phyloP scores from a whole-genome alignment of 2,113 vertebrate species.

The Thomomys bottae region DNA sequence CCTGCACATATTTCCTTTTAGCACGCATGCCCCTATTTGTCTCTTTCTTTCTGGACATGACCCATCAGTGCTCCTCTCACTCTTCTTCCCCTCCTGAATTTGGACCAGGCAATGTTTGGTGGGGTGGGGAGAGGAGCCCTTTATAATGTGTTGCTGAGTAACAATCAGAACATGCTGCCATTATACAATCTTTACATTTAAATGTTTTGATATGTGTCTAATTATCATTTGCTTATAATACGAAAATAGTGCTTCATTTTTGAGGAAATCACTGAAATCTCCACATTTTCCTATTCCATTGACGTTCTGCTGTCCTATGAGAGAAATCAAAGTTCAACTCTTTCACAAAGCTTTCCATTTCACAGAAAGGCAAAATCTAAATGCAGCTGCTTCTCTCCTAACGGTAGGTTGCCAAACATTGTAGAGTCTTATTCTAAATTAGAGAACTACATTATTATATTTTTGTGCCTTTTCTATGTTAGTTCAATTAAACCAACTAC shows the following conservation, averaged over 20 bases:
- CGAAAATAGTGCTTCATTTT: constrained; percentile 62
- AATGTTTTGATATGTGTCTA: constrained; percentile 60
- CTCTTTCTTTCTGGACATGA: constrained; percentile 48
- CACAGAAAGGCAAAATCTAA: constrained; percentile 48
- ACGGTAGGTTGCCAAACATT: constrained; percentile 63
- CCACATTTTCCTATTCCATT: constrained; percentile 49
- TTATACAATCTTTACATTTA: constrained; percentile 53
- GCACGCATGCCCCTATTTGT: too few relatives aligned
- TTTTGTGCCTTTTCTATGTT: neutral
- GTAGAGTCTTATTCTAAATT: neutral
- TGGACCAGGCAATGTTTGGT: constrained; percentile 66
- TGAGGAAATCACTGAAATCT: constrained; percentile 45
- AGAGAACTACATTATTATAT: neutral
- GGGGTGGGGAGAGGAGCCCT: constrained; percentile 65
- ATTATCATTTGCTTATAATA: constrained; percentile 57
- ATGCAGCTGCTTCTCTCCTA: neutral
- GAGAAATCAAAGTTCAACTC: constrained; percentile 57
- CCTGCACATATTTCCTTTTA: constrained; percentile 56
- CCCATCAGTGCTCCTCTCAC: constrained; percentile 66
- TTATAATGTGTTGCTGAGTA: constrained; percentile 62
- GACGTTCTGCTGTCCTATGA: constrained; percentile 18
- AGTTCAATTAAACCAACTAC: neutral
- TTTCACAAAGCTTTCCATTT: constrained; percentile 65
- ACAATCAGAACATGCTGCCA: constrained; percentile 30
- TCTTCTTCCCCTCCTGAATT: constrained; percentile 67